A percentile compares a stretch with the other conserved stretches of the same genome.
Evolutionary conservation across 2,888 invertebrate genomes (phyloP).

Genomic region (Colletes collaris): DNA sequence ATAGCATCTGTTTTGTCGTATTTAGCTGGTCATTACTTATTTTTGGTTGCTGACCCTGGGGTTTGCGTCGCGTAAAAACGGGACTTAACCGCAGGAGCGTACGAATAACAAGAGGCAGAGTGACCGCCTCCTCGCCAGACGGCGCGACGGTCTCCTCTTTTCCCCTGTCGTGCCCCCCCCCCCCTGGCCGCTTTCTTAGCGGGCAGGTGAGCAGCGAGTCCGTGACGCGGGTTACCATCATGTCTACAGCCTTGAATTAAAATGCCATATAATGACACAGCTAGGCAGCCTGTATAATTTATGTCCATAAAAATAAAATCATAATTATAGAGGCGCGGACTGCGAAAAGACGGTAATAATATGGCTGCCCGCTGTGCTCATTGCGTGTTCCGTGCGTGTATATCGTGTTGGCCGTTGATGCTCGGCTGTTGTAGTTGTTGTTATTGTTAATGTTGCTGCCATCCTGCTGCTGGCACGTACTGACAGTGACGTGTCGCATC

Average conservation of each 20-base stretch:
- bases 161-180: constrained; percentile 8
- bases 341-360: constrained; percentile 82
- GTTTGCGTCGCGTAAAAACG: too few relatives aligned
- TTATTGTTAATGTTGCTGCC: constrained; percentile 49
- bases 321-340: constrained; percentile 81
- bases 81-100: constrained; percentile 38
- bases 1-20: too few relatives aligned
- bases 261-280: constrained; percentile 82
- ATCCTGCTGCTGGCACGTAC: constrained; percentile 37
- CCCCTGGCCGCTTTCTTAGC: constrained; percentile 9
- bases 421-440: constrained; percentile 40
- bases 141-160: constrained; percentile 1
- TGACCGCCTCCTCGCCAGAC: constrained; percentile 37
- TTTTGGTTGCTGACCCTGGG: too few relatives aligned
- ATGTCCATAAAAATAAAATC: constrained; percentile 83
- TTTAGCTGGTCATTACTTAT: too few relatives aligned
- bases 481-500: not conserved
- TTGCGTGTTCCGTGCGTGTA: constrained; percentile 68
- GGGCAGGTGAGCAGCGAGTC: constrained; percentile 74
- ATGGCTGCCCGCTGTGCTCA: constrained; percentile 71
- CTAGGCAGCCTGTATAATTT: constrained; percentile 80
- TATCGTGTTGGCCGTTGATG: constrained; percentile 56
- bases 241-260: constrained; percentile 82
- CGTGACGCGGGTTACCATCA: constrained; percentile 78
- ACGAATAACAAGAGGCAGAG: constrained; percentile 51